Conservation (phyloP, 2,113 vertebrate genomes). For the Phaethornis superciliosus region DNA sequence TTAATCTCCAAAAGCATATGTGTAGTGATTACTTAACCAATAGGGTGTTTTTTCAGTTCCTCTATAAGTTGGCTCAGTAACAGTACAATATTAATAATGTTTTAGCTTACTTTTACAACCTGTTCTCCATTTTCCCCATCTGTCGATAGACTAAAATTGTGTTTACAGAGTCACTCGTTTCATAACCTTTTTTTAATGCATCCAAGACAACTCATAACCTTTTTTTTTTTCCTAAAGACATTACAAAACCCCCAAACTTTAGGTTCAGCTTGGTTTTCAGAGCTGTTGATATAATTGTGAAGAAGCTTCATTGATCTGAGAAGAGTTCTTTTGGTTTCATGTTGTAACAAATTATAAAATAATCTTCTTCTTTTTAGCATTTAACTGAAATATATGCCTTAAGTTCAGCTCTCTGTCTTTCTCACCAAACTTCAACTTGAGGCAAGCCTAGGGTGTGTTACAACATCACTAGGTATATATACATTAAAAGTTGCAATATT, state of each 20-base stretch:
- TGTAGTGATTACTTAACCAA: conserved; percentile 59
- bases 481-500: not conserved
- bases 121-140: conserved; percentile 49
- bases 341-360: accelerated
- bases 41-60: conserved; percentile 21
- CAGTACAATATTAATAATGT: conserved; percentile 59
- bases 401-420: not conserved
- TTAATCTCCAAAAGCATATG: conserved; percentile 56
- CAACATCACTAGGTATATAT: not conserved
- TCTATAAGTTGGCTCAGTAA: conserved; percentile 50
- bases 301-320: not conserved
- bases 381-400: not conserved
- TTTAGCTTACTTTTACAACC: conserved; percentile 60
- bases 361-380: not conserved
- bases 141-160: conserved; percentile 35
- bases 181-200: conserved; percentile 1
- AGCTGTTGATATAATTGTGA: not conserved
- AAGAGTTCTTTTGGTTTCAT: not conserved
- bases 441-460: not conserved
- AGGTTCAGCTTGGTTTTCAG: not conserved
- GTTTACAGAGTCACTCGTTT: conserved; percentile 41
- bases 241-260: not conserved
- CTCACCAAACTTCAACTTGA: not conserved
- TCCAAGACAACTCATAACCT: not conserved
- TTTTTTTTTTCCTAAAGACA: not conserved